A percentile compares a stretch with the other conserved stretches of the same genome.
These are phyloP conservation scores for Cercocebus atys DNA, from an alignment of 2,113 vertebrate genomes.

Conservation along the genomic window DNA sequence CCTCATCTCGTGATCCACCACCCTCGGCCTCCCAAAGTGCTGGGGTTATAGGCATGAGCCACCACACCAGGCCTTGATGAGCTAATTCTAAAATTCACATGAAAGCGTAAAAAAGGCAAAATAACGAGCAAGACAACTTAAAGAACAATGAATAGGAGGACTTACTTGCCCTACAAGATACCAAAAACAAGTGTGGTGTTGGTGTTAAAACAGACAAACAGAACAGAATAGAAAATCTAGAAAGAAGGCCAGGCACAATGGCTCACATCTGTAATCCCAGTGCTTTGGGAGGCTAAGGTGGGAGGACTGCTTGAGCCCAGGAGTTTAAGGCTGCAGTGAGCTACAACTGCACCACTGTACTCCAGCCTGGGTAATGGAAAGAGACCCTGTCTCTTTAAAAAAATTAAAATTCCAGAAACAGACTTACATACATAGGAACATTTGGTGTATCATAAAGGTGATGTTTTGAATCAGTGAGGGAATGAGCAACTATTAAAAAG, in stretches of 20 bases:
- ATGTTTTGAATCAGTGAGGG: not conserved
- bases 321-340: no score
- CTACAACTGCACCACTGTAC: no score
- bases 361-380: no score
- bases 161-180: not conserved
- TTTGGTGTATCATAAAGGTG: not conserved
- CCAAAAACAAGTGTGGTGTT: not conserved
- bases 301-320: no score
- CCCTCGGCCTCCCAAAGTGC: no score
- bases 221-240: not conserved
- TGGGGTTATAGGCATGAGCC: no score
- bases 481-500: not conserved
- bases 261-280: no score
- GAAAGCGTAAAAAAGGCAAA: not conserved
- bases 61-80: not conserved
- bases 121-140: not conserved
- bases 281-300: no score
- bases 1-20: no score
- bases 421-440: not conserved
- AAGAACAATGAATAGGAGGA: not conserved
- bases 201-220: not conserved
- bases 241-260: no score
- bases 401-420: not conserved
- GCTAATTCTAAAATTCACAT: conserved; percentile 13
- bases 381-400: no score